Conservation (phyloP, 2,113 vertebrate species). For the Larimichthys crocea region DNA sequence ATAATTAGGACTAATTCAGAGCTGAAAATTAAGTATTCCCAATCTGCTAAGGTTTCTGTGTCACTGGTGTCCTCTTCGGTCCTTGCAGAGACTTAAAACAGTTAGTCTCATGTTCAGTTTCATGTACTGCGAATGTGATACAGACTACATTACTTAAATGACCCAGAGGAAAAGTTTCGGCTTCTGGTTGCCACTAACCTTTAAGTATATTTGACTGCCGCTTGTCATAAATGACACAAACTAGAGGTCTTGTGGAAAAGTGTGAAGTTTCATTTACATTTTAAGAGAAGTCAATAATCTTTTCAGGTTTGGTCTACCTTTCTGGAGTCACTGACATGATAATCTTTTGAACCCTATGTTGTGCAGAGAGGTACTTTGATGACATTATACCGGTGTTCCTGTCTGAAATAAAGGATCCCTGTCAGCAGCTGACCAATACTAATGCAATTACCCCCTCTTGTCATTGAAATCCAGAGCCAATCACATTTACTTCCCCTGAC, state of each 20-base stretch:
- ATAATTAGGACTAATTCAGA: slow-evolving; percentile 2
- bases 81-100: background rate
- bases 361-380: slow-evolving; percentile 20
- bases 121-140: slow-evolving; percentile 49
- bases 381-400: slow-evolving; percentile 37
- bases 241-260: too few species aligned
- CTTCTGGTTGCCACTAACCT: slow-evolving; percentile 22
- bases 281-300: background rate
- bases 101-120: slow-evolving; percentile 35
- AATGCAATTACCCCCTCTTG: slow-evolving; percentile 70
- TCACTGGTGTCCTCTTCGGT: slow-evolving; percentile 45
- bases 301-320: background rate
- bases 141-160: slow-evolving; percentile 31
- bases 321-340: slow-evolving; percentile 8
- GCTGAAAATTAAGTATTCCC: background rate
- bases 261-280: background rate
- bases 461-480: slow-evolving; percentile 68
- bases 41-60: slow-evolving; percentile 24
- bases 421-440: slow-evolving; percentile 72
- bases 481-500: slow-evolving; percentile 54
- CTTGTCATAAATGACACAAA: background rate
- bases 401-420: slow-evolving; percentile 46
- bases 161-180: slow-evolving; percentile 27
- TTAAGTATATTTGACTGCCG: background rate
- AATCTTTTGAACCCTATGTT: background rate